phyloP scores from a whole-genome alignment of 2,113 vertebrate genomes.

The Albula goreensis region DNA sequence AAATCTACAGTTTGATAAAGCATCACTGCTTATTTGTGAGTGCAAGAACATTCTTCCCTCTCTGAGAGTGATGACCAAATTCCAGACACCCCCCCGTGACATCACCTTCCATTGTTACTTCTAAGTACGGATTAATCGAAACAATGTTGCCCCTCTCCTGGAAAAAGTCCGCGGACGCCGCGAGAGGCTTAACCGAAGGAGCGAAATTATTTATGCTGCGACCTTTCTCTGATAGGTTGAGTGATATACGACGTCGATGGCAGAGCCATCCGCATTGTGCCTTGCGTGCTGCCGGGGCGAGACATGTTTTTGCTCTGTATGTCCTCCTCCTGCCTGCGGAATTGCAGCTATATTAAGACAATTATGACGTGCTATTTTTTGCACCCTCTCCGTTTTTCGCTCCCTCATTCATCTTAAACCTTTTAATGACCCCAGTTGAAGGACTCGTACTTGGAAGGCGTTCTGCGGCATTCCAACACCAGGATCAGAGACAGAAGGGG shows the following conservation, averaged over 20 bases:
- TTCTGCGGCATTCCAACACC: neutral
- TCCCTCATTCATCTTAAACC: constrained; percentile 51
- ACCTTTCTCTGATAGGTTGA: constrained; percentile 25
- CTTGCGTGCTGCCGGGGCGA: constrained; percentile 58
- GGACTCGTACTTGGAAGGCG: constrained; percentile 25
- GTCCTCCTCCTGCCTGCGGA: constrained; percentile 59
- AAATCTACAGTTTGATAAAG: too few relatives aligned
- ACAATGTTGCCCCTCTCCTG: constrained; percentile 1
- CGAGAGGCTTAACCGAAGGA: neutral
- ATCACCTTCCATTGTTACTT: neutral
- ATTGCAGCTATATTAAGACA: constrained; percentile 45
- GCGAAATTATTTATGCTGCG: constrained; percentile 5
- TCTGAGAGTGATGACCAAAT: neutral
- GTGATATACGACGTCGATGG: constrained; percentile 22
- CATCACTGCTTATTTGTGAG: too few relatives aligned
- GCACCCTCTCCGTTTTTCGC: constrained; percentile 24
- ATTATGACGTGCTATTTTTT: constrained; percentile 54
- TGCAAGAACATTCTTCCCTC: neutral
- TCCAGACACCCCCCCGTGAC: neutral
- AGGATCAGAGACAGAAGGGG: neutral
- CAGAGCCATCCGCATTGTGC: constrained; percentile 23
- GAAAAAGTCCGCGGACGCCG: neutral
- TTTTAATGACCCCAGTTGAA: constrained; percentile 46
- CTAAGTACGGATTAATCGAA: neutral
- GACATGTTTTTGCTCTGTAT: constrained; percentile 62